phyloP scores from a whole-genome alignment of 2,888 invertebrate genomes.

The Lithophane leautieri region DNA sequence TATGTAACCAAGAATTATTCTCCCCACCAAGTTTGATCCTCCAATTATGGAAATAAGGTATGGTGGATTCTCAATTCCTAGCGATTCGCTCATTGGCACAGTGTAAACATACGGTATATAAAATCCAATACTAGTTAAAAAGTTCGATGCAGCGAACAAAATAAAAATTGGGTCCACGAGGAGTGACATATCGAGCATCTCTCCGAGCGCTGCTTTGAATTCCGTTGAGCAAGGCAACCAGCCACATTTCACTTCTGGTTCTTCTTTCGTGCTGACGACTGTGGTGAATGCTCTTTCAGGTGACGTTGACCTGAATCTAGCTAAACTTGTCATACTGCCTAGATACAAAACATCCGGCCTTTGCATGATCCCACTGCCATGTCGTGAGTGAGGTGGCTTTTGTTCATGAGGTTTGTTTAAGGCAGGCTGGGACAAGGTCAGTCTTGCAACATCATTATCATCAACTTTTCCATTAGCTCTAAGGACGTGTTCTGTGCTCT shows the following conservation, averaged over 20 bases:
- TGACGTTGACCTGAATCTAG: conserved; percentile 88
- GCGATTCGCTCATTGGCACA: conserved; percentile 93
- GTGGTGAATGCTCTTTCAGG: conserved; percentile 81
- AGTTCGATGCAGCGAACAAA: conserved; percentile 97
- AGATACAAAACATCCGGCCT: conserved; percentile 97
- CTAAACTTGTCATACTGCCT: conserved; percentile 92
- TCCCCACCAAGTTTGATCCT: conserved; percentile 96
- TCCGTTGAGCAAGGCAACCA: conserved; percentile 93
- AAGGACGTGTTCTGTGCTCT: conserved; percentile 90
- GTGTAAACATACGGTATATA: conserved; percentile 98
- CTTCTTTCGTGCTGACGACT: conserved; percentile 76
- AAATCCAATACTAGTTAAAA: conserved; percentile 98
- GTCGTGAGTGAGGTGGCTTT: conserved; percentile 79
- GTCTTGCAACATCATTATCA: conserved; percentile 86
- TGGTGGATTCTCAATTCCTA: conserved; percentile 91
- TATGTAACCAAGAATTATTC: conserved; percentile 96
- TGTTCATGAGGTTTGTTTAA: conserved; percentile 88
- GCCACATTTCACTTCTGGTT: conserved; percentile 86
- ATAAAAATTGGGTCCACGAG: conserved; percentile 96
- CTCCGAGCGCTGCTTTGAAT: conserved; percentile 92
- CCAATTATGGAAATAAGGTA: conserved; percentile 95
- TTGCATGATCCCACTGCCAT: conserved; percentile 94
- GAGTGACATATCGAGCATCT: conserved; percentile 96
- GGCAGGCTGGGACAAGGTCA: conserved; percentile 93
- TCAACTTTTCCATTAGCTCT: conserved; percentile 83